Evolutionary conservation across 2,113 vertebrate species (phyloP).

Genomic region (mouse (Mus musculus)): DNA sequence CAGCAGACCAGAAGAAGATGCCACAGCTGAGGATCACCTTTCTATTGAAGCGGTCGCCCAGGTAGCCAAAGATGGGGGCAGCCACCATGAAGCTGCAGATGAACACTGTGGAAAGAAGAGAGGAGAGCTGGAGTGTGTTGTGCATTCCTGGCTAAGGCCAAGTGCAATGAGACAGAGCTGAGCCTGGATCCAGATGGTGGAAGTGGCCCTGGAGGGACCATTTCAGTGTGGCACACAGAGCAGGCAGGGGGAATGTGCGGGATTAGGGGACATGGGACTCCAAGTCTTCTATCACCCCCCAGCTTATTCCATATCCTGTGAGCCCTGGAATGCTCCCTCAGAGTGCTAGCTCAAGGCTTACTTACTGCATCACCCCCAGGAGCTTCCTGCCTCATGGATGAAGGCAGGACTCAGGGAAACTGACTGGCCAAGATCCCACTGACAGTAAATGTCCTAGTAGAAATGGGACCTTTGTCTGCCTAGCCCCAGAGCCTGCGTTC

Average conservation of each 20-base stretch:
- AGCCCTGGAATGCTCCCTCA: not conserved
- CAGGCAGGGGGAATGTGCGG: fast-evolving
- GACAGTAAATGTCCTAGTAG: not conserved
- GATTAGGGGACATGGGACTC: fast-evolving
- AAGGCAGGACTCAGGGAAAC: not conserved
- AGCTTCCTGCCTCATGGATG: too few species aligned
- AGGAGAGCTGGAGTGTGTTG: not conserved
- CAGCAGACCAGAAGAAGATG: slow-evolving; percentile 98
- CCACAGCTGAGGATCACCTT: slow-evolving; percentile 98
- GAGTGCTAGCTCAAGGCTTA: not conserved
- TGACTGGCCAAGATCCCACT: not conserved
- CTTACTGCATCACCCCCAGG: not conserved
- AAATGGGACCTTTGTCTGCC: not conserved
- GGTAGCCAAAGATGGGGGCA: slow-evolving; percentile 98
- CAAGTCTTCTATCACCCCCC: not conserved
- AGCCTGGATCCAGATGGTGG: not conserved
- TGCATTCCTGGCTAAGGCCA: fast-evolving
- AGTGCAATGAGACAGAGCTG: not conserved
- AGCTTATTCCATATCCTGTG: fast-evolving
- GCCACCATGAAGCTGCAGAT: slow-evolving; percentile 99
- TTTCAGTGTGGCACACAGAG: not conserved
- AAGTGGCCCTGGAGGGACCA: not conserved
- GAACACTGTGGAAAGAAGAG: slow-evolving; percentile 90
- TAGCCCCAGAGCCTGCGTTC: not conserved
- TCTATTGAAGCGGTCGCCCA: slow-evolving; percentile 99